Percentiles rank a stretch among this genome's conserved stretches.
Conservation (phyloP, 1,140 invertebrate species). For the Zaprionus lachaisei region DNA sequence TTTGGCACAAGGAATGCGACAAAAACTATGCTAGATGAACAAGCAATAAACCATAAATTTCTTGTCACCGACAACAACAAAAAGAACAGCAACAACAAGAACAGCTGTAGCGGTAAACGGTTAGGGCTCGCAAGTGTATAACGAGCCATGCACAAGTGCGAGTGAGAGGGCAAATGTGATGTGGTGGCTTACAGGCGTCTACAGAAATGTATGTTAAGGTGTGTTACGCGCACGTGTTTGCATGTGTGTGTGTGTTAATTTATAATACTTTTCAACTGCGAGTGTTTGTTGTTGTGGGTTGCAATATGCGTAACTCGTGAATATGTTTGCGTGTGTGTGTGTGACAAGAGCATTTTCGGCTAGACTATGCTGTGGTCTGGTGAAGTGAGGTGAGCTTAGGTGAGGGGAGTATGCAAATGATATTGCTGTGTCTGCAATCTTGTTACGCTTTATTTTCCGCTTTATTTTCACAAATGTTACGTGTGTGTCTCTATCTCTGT, state of each 20-base stretch:
- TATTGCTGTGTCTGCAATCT: slow-evolving; percentile 63
- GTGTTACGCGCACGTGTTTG: slow-evolving; percentile 48
- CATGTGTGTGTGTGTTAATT: slow-evolving; percentile 52
- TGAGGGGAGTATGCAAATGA: slow-evolving; percentile 48
- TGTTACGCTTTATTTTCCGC: slow-evolving; percentile 54
- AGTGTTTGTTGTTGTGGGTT: slow-evolving; percentile 34
- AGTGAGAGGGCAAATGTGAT: neutral
- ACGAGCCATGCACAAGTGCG: slow-evolving; percentile 9
- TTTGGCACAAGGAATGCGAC: slow-evolving; percentile 74
- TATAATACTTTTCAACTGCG: slow-evolving; percentile 65
- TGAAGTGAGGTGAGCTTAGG: neutral
- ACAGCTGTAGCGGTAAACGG: slow-evolving; percentile 53
- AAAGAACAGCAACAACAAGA: slow-evolving; percentile 29
- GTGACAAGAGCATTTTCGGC: slow-evolving; percentile 64
- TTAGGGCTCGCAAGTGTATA: slow-evolving; percentile 60
- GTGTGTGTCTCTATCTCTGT: slow-evolving; percentile 22
- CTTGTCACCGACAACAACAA: slow-evolving; percentile 55
- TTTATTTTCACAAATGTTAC: slow-evolving; percentile 10
- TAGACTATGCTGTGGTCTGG: slow-evolving; percentile 8
- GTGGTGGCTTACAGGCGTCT: slow-evolving; percentile 5
- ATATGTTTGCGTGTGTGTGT: slow-evolving; percentile 21
- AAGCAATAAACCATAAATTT: slow-evolving; percentile 83
- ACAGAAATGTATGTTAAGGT: slow-evolving; percentile 44
- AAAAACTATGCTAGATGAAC: slow-evolving; percentile 80
- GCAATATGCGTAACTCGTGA: slow-evolving; percentile 54